These are phyloP conservation scores for Anguilla anguilla DNA, from an alignment of 2,797 vertebrate species.

Conservation along the genomic window DNA sequence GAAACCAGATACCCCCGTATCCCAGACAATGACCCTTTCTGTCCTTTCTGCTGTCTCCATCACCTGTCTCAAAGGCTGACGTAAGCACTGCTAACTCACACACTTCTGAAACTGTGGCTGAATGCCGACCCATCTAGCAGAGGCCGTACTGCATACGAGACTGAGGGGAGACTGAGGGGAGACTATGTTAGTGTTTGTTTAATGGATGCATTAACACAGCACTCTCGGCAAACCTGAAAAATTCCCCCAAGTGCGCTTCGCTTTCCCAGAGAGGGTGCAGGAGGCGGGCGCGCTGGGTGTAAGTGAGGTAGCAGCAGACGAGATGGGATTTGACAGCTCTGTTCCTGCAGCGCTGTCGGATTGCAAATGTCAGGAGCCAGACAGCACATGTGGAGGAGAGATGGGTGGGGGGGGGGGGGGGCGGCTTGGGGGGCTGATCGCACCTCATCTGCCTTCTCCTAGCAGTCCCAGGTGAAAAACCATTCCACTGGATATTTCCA, in stretches of 20 bases:
- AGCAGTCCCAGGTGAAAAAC: constrained; percentile 7
- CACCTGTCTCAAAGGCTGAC: constrained; percentile 9
- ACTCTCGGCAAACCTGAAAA: not conserved
- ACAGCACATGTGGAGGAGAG: constrained; percentile 48
- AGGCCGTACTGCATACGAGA: not conserved
- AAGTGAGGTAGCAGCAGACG: constrained; percentile 52
- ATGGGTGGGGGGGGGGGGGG: constrained; percentile 26
- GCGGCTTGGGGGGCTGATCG: not conserved
- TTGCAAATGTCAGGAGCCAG: constrained; percentile 64
- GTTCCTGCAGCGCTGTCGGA: constrained; percentile 45
- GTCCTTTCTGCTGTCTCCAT: constrained; percentile 7
- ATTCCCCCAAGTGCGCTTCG: not conserved
- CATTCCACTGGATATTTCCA: not conserved
- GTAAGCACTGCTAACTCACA: not conserved
- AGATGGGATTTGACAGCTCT: constrained; percentile 63
- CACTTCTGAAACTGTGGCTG: not conserved
- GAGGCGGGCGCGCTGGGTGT: constrained; percentile 48
- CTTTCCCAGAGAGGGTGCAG: not conserved
- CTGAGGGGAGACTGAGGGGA: not conserved
- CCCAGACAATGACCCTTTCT: not conserved
- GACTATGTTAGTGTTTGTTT: not conserved
- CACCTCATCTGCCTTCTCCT: constrained; percentile 4
- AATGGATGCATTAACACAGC: not conserved
- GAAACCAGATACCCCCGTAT: constrained; percentile 22
- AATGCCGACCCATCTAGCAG: not conserved